Base-by-base conservation (phyloP, 1,140 invertebrate genomes). In the Spodoptera litura region DNA sequence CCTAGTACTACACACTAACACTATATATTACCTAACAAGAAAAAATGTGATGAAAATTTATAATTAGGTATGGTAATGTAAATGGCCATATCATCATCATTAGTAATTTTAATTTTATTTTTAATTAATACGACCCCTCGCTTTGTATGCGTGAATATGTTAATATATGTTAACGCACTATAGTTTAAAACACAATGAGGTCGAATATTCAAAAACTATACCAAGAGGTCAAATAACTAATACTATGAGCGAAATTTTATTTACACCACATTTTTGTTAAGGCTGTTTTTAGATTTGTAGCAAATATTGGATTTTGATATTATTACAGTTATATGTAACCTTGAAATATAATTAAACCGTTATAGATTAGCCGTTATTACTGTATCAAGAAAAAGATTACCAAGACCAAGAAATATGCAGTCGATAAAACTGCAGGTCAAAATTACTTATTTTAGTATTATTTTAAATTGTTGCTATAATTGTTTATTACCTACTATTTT, bases 21-120 rank as follows among this genome's bases (percentile, higher is more conserved):
- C 3, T 31, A 31, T 5, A 20, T 3, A 56, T 56, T 68, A 20
- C 31, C 15, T 51, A 38, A 66, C 44, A 51, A 27, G 49, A 6
- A 56, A 73, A 59, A 59, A 61, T 13, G 20, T 72, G 31, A 56
- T 35, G 53, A 72, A 74, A 51, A 51, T 61, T 44, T 74, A 25
- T 44, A 15, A 38, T 25, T 25, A 35, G 20, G 4, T n/a, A 35
- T 12, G 44, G 58, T 59, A 58, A 59, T 49, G 6, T 38, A 38
- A 61, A 56, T 6, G 31, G 27, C 53, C 31, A 31, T 56, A 56
- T n/a, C n/a, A 31, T 35, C n/a, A 31, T 55, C 6, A 61, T 51
- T 49, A 73, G 9, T 53, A 53, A 75, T 52, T 49, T 5, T 31
- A 66, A 38, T 55, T 35, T 77, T 77, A 68, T 49, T 77, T 51